Evolutionary conservation across 2,888 invertebrate genomes (phyloP).

Genomic region (Caradrina kadenii): DNA sequence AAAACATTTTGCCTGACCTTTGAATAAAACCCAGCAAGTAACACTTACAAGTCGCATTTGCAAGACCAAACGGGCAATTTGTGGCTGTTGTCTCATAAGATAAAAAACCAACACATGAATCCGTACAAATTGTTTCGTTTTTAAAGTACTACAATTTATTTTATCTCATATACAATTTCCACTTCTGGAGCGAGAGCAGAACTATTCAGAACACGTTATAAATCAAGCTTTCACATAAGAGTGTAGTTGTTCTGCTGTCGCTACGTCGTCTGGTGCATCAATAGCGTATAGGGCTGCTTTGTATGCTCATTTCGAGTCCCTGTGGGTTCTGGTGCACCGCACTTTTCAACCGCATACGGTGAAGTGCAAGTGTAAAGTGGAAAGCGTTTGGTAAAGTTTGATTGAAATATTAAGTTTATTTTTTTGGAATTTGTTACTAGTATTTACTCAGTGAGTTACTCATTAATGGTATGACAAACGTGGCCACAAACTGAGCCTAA

Average conservation of each 20-base stretch:
- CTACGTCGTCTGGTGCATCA: conserved; percentile 70
- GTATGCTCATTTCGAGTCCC: conserved; percentile 76
- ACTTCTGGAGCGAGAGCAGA: background rate
- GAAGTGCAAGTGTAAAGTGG: conserved; percentile 11
- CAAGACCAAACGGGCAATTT: too few relatives aligned
- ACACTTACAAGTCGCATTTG: too few relatives aligned
- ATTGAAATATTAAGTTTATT: too few relatives aligned
- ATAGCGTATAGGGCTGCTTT: conserved; percentile 70
- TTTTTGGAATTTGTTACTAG: too few relatives aligned
- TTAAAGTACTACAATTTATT: background rate
- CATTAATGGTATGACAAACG: too few relatives aligned
- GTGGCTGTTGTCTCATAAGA: too few relatives aligned
- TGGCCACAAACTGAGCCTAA: too few relatives aligned
- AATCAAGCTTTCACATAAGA: conserved; percentile 9
- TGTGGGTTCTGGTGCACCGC: conserved; percentile 68
- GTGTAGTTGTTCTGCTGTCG: conserved; percentile 53
- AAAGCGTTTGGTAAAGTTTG: background rate
- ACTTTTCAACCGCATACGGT: conserved; percentile 66
- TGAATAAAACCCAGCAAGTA: too few relatives aligned
- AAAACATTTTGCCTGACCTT: too few relatives aligned
- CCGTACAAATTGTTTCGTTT: background rate
- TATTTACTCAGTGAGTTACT: too few relatives aligned
- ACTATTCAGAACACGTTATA: conserved; percentile 26
- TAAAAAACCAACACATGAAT: too few relatives aligned
- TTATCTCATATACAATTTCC: background rate